These are phyloP conservation scores for Boulengerochromis microlepis DNA, from an alignment of 2,113 vertebrate species.

Conservation along the genomic window DNA sequence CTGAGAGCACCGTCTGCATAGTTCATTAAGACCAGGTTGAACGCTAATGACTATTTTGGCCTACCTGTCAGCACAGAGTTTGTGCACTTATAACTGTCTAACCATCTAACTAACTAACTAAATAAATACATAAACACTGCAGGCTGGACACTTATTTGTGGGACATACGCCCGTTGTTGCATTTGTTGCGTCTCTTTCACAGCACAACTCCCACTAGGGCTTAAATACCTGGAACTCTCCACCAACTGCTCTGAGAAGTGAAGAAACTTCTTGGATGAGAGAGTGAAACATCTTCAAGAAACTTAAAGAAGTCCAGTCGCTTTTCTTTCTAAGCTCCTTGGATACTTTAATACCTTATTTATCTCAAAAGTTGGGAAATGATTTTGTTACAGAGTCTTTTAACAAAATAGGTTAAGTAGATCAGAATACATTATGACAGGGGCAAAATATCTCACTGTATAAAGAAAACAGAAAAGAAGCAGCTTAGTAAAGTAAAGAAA, in stretches of 20 bases:
- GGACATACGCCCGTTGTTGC: fast-evolving
- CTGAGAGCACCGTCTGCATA: neutral
- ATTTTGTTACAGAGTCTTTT: neutral
- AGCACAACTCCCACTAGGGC: neutral
- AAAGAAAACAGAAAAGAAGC: neutral
- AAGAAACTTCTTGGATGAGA: neutral
- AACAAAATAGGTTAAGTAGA: neutral
- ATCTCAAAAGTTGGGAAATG: neutral
- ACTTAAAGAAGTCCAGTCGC: neutral
- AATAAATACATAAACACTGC: fast-evolving
- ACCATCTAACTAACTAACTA: fast-evolving
- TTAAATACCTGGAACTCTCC: neutral
- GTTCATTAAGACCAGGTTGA: neutral
- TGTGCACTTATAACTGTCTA: neutral
- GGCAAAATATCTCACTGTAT: neutral
- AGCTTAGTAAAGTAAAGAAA: neutral
- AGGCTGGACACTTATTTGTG: neutral
- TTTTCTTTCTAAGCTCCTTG: neutral
- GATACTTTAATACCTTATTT: neutral
- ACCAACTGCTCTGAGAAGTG: neutral
- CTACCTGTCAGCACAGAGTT: neutral
- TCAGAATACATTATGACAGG: neutral
- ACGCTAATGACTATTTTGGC: fast-evolving
- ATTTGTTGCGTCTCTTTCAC: neutral
- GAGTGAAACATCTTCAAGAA: neutral